Conservation (phyloP, 2,888 invertebrate genomes). For the Mythimna lalbum region DNA sequence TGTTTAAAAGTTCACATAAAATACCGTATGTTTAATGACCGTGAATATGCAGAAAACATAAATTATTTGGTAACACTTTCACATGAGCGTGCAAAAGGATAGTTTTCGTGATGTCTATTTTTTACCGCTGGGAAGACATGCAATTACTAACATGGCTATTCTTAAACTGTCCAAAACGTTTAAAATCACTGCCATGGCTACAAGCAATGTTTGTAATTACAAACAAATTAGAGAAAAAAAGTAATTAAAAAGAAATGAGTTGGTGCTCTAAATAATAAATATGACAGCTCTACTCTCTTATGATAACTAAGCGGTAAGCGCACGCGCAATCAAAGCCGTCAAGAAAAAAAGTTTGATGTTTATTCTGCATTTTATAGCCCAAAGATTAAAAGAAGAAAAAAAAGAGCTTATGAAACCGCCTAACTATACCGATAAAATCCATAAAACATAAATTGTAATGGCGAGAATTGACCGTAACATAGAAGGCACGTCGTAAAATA, state of each 20-base stretch:
- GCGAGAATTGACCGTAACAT: slow-evolving; percentile 6
- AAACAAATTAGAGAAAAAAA: slow-evolving; percentile 17
- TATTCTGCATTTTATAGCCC: neutral
- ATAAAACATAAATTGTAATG: slow-evolving; percentile 27
- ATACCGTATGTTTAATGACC: neutral
- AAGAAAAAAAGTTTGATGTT: slow-evolving; percentile 8
- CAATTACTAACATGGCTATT: slow-evolving; percentile 7
- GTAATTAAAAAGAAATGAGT: slow-evolving; percentile 3
- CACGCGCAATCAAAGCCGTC: slow-evolving; percentile 33
- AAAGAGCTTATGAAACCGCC: neutral
- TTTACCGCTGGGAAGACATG: slow-evolving; percentile 9
- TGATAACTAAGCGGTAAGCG: slow-evolving; percentile 1
- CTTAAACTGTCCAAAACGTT: slow-evolving; percentile 17
- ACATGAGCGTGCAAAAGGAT: slow-evolving; percentile 22
- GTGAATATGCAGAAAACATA: slow-evolving; percentile 3
- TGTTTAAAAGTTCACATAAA: neutral
- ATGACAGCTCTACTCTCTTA: slow-evolving; percentile 18
- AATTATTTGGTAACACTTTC: slow-evolving; percentile 28
- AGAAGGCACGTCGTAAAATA: slow-evolving; percentile 15
- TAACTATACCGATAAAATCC: slow-evolving; percentile 13
- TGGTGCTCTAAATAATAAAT: slow-evolving; percentile 30
- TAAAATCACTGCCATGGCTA: slow-evolving; percentile 1
- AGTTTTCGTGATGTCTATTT: slow-evolving; percentile 21
- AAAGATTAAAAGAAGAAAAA: slow-evolving; percentile 17
- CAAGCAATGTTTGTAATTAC: slow-evolving; percentile 26